These are phyloP conservation scores for Nezara viridula DNA, from an alignment of 2,888 invertebrate genomes.

Conservation along the genomic window DNA sequence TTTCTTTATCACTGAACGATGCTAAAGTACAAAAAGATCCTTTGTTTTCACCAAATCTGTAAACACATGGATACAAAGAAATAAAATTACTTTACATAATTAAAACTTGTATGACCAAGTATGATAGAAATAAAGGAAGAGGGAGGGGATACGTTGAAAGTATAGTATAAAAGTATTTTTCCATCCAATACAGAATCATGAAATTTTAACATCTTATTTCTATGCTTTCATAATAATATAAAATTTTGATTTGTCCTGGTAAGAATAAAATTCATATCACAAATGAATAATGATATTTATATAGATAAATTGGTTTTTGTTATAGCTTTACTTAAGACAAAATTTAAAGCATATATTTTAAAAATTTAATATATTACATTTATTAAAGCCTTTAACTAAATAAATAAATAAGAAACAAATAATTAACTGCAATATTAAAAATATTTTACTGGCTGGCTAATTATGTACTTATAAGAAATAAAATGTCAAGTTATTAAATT, in stretches of 20 bases:
- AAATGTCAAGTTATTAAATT: background rate
- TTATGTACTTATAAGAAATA: background rate
- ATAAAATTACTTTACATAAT: background rate
- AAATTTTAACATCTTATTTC: too few relatives aligned
- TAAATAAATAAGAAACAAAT: background rate
- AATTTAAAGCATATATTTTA: too few relatives aligned
- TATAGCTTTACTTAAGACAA: background rate
- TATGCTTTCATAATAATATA: too few relatives aligned
- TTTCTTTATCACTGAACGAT: slow-evolving; percentile 66
- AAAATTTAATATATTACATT: too few relatives aligned
- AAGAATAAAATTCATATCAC: background rate
- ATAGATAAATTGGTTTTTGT: background rate
- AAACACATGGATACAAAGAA: slow-evolving; percentile 61
- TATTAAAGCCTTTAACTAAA: background rate
- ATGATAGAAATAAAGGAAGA: slow-evolving; percentile 2
- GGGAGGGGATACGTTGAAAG: slow-evolving; percentile 31
- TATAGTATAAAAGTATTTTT: too few relatives aligned
- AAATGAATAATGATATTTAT: background rate
- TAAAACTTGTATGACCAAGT: background rate
- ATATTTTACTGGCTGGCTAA: background rate
- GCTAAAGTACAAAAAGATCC: slow-evolving; percentile 69
- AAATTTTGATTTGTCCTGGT: too few relatives aligned
- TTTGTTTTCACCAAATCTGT: slow-evolving; percentile 69
- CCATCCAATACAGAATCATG: too few relatives aligned
- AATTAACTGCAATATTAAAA: background rate